Percentiles rank a stretch among this genome's conserved stretches.
Conservation (phyloP, 2,113 vertebrate species). For the Platycercus adscitus region DNA sequence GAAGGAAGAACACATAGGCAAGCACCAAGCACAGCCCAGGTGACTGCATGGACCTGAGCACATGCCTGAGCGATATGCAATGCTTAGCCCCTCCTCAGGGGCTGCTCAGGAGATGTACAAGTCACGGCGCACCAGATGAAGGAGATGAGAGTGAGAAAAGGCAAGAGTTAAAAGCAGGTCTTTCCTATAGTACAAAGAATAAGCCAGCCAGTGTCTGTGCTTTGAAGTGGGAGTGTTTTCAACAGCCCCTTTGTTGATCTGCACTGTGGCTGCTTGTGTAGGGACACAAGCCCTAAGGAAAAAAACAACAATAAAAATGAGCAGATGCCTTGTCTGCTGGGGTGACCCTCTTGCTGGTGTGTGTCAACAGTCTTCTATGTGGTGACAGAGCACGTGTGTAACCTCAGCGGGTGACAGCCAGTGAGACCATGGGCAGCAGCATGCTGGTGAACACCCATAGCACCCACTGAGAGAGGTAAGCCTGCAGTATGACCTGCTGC, state of each 20-base stretch:
- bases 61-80: accelerated
- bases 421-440: neutral
- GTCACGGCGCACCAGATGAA: neutral
- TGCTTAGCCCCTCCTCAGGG: neutral
- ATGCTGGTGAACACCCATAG: neutral
- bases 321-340: accelerated
- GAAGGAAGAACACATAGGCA: neutral
- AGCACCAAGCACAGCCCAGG: neutral
- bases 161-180: neutral
- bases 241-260: neutral
- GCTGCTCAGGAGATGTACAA: neutral
- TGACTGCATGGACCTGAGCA: neutral
- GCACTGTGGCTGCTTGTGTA: neutral
- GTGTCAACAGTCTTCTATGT: accelerated
- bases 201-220: neutral
- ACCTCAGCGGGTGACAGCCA: neutral
- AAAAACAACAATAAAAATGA: neutral
- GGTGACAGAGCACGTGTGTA: accelerated
- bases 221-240: neutral
- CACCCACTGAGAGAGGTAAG: neutral
- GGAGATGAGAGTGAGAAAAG: neutral
- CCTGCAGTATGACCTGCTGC: neutral
- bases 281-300: neutral
- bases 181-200: neutral
- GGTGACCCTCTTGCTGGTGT: neutral